A percentile compares a stretch with the other conserved stretches of the same genome.
These are phyloP conservation scores for Xestia xanthographa DNA, from an alignment of 2,888 invertebrate genomes.

Conservation along the genomic window DNA sequence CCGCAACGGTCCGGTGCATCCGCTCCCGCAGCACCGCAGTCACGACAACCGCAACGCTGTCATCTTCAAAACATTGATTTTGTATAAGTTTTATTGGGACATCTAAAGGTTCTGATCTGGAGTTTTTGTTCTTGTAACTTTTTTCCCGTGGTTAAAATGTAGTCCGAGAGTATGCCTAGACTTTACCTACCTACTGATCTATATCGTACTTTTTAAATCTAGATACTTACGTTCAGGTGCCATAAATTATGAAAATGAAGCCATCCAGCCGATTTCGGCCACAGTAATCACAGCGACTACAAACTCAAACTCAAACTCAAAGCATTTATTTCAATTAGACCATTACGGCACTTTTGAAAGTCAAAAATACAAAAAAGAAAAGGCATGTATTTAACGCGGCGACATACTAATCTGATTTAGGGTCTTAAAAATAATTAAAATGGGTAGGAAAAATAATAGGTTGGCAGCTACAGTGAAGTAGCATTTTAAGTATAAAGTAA, in stretches of 20 bases:
- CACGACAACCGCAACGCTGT: conserved; percentile 80
- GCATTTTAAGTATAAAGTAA: no score
- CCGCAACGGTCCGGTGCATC: conserved; percentile 79
- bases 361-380: no score
- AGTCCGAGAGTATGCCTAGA: background rate
- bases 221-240: background rate
- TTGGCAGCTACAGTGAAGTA: no score
- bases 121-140: conserved; percentile 53
- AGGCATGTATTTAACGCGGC: no score
- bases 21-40: conserved; percentile 70
- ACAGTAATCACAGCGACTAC: no score
- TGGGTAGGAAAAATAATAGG: no score
- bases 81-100: conserved; percentile 64
- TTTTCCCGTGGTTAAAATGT: conserved; percentile 24
- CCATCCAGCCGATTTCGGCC: no score
- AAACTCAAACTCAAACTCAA: no score
- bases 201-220: background rate
- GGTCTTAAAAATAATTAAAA: no score
- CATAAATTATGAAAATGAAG: background rate
- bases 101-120: conserved; percentile 43
- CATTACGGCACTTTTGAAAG: no score
- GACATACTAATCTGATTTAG: no score
- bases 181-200: background rate
- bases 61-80: conserved; percentile 65
- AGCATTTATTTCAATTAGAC: no score